Percentiles rank a stretch among this genome's conserved stretches.
Conservation (phyloP, 2,797 vertebrate genomes). For the Neosilurus hyrtlii region DNA sequence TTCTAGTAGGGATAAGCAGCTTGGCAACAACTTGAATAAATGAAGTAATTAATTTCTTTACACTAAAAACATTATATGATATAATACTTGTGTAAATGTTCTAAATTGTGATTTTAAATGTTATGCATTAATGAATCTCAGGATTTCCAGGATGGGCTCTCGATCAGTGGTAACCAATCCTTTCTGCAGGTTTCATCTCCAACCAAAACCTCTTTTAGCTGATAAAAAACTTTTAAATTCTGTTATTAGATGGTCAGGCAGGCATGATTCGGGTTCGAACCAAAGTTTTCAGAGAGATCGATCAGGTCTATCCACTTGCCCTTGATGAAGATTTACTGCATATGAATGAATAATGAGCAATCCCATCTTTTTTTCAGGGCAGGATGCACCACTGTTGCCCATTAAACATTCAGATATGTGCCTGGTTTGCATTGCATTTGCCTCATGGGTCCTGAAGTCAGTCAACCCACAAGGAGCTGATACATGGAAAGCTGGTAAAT, state of each 20-base stretch:
- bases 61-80: neutral
- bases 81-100: neutral
- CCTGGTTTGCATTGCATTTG: constrained; percentile 92
- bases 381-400: constrained; percentile 67
- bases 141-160: neutral
- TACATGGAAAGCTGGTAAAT: constrained; percentile 91
- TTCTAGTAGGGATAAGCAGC: no score
- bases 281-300: no score
- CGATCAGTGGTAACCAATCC: neutral
- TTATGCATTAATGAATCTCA: neutral
- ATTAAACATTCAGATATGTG: constrained; percentile 88
- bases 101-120: neutral
- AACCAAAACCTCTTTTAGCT: no score
- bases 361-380: constrained; percentile 61
- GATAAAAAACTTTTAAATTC: no score
- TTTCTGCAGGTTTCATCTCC: no score
- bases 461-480: constrained; percentile 85
- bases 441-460: constrained; percentile 92
- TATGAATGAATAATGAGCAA: constrained; percentile 5
- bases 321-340: neutral
- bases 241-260: no score
- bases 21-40: no score
- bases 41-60: no score
- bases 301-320: neutral
- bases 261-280: no score